Evolutionary conservation across 2,797 vertebrate species (phyloP), one percentile per base, ranked within the genome.

Genomic region (Hypotaenidia okinawae): DNA sequence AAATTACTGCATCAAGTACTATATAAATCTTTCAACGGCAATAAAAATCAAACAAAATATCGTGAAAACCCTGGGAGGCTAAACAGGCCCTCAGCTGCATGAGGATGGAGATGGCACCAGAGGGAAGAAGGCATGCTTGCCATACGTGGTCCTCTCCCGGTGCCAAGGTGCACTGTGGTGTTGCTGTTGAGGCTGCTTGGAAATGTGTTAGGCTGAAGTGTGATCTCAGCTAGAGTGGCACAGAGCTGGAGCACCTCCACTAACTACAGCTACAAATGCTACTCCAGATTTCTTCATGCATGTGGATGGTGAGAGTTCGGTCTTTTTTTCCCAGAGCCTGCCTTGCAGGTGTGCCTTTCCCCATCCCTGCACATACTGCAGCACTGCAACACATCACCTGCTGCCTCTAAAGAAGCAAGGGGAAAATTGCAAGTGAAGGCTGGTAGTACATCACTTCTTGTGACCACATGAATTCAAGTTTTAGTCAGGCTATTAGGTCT

Each of bases 381-480:
- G 19, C 0, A 0, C 79, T 63, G 47, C 32, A 57, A 70, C 76
- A 13, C 25, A 15, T 61, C 2, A 1, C 25, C 68, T 57, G 22
- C 57, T 62, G 61, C 72, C 5, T 27, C 28, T 43, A 2, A 41
- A 51, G 61, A 25, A 39, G 23, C 1, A 2, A 61, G 27, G 51
- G 51, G 6, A n/a, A 89, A 85, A 45, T 49, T 16, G 6, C 52
- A 61, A 41, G 18, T 47, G 76, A 23, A 10, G 54, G 59, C 59
- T 70, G 32, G 0, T 33, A 52, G 78, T 35, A 25, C 21, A 32
- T 18, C 21, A n/a, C 28, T 84, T 92, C 82, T 73, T 70, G 57
- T 74, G 54, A 68, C 67, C 64, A 27, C 25, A 19, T 28, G 39
- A 79, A 89, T 89, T 75, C 61, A 75, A 70, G 68, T n/a, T 33